phyloP scores from a whole-genome alignment of 2,888 invertebrate species.

The Meghimatium bilineatum region DNA sequence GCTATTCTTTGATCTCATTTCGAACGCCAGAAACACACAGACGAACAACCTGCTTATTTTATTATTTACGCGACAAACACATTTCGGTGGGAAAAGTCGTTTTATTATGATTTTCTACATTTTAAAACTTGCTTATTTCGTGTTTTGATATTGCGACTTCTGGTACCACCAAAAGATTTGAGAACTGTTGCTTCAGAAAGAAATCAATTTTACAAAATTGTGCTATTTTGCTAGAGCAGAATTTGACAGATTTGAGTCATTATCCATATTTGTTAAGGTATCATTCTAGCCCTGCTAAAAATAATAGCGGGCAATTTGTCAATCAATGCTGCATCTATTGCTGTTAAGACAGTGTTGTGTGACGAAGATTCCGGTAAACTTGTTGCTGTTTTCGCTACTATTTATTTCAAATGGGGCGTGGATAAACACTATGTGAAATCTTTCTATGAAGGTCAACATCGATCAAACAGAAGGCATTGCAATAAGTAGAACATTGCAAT shows the following conservation, averaged over 20 bases:
- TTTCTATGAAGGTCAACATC: too few species aligned
- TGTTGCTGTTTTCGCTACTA: neutral
- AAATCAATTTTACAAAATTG: neutral
- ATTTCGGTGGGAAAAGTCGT: too few species aligned
- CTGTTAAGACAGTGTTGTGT: neutral
- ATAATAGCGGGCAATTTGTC: neutral
- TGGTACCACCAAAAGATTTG: neutral
- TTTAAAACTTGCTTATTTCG: too few species aligned
- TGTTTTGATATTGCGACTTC: neutral
- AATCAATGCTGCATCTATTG: neutral
- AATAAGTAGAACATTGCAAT: too few species aligned
- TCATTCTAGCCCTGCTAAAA: neutral
- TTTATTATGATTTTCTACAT: too few species aligned
- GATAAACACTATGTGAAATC: too few species aligned
- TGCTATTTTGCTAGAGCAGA: neutral
- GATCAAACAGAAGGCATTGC: too few species aligned
- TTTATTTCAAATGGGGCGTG: too few species aligned
- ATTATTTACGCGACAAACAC: too few species aligned
- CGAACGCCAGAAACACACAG: too few species aligned
- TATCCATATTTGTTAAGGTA: neutral
- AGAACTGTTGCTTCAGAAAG: neutral
- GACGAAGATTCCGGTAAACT: neutral
- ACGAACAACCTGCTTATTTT: too few species aligned
- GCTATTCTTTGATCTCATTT: too few species aligned
- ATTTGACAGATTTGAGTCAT: neutral